Conservation (phyloP, 2,797 vertebrate species). For the Rhinichthys osculus region DNA sequence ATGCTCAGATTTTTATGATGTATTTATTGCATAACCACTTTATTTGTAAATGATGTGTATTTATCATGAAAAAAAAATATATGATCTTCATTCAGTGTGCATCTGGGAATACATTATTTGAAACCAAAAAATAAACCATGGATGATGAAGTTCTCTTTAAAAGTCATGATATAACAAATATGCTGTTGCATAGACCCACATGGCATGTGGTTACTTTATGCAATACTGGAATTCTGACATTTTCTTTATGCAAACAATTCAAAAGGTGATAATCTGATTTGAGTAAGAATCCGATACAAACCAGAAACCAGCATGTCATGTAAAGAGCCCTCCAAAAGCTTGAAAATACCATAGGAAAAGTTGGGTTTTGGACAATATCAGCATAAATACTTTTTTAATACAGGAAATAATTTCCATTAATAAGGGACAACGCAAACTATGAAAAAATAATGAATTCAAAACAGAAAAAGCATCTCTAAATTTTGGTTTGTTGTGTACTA, state of each 20-base stretch:
- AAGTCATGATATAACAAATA: constrained; percentile 19
- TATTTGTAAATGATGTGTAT: constrained; percentile 99
- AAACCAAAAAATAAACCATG: constrained; percentile 49
- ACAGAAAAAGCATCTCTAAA: not conserved
- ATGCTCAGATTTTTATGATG: constrained; percentile 99
- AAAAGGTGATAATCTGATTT: not conserved
- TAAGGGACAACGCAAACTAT: not conserved
- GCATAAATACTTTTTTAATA: not conserved
- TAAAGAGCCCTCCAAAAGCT: not conserved
- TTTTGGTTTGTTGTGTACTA: not conserved
- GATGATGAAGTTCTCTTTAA: constrained; percentile 27
- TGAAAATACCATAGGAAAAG: not conserved
- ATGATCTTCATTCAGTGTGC: constrained; percentile 56
- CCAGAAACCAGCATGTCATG: constrained; percentile 43
- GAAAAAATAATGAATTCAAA: not conserved
- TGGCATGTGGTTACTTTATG: not conserved
- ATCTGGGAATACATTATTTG: constrained; percentile 56
- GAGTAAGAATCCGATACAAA: not conserved
- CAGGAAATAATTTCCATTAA: not conserved
- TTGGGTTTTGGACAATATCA: not conserved
- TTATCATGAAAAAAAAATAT: constrained; percentile 91
- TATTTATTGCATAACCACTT: constrained; percentile 99
- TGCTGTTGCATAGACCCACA: not conserved
- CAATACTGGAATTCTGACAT: not conserved
- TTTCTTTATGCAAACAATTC: not conserved